A percentile compares a stretch with the other conserved stretches of the same genome.
phyloP scores from a whole-genome alignment of 2,113 vertebrate species.

The Motacilla tschutschensis region DNA sequence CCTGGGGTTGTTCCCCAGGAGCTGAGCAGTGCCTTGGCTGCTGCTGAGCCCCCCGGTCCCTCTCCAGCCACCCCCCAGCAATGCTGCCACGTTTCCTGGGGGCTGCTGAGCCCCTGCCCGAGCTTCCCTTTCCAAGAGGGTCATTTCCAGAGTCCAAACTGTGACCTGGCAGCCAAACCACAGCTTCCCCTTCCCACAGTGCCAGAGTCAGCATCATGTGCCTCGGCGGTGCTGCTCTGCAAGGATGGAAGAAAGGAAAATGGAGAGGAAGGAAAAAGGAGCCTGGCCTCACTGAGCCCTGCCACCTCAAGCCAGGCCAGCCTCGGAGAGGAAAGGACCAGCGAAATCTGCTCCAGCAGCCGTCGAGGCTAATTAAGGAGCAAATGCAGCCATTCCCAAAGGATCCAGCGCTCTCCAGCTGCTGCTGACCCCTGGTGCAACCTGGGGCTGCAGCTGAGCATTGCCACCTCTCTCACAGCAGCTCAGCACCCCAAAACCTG shows the following conservation, averaged over 20 bases:
- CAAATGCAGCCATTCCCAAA: neutral
- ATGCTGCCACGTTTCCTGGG: accelerated
- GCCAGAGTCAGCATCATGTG: constrained; percentile 22
- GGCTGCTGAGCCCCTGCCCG: accelerated
- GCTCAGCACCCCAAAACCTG: neutral
- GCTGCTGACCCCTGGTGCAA: accelerated
- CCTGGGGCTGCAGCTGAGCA: neutral
- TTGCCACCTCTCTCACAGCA: accelerated
- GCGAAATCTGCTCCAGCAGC: neutral
- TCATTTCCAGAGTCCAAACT: neutral
- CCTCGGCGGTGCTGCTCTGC: neutral
- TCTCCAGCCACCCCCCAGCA: neutral
- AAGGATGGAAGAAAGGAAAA: neutral
- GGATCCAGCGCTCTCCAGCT: neutral
- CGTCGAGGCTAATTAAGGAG: neutral
- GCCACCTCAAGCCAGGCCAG: neutral
- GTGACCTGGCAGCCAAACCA: neutral
- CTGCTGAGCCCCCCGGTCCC: neutral
- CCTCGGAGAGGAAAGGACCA: neutral
- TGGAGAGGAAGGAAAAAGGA: neutral
- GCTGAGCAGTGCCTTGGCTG: neutral
- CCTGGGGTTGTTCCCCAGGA: neutral
- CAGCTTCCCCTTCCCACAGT: constrained; percentile 28
- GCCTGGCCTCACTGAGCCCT: neutral
- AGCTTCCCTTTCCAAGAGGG: neutral